These are phyloP conservation scores for Phalanger gymnotis DNA, from an alignment of 2,797 vertebrate species.

Conservation along the genomic window DNA sequence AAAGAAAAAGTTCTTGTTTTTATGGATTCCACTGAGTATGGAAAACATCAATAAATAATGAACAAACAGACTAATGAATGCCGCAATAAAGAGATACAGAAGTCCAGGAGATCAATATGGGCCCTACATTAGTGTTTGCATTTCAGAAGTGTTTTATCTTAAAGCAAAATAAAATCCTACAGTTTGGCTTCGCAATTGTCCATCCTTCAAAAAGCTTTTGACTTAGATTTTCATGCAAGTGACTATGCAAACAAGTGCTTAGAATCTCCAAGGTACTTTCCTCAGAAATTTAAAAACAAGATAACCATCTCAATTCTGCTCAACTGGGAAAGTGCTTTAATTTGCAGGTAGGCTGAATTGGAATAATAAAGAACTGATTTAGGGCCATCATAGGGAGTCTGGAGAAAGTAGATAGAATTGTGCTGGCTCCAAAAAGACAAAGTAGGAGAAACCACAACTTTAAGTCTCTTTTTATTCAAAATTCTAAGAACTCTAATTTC, in stretches of 20 bases:
- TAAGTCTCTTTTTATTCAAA: constrained; percentile 32
- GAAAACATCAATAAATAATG: constrained; percentile 78
- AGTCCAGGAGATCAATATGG: constrained; percentile 75
- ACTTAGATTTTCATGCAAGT: constrained; percentile 49
- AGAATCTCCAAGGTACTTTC: constrained; percentile 37
- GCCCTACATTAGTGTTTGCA: constrained; percentile 64
- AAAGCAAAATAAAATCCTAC: constrained; percentile 55
- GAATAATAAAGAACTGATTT: constrained; percentile 22
- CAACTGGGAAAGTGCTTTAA: not conserved
- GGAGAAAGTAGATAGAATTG: not conserved
- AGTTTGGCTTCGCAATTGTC: constrained; percentile 39
- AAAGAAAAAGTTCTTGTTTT: constrained; percentile 70
- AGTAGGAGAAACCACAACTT: not conserved
- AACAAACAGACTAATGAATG: constrained; percentile 74
- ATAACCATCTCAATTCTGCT: not conserved
- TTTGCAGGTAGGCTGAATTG: constrained; percentile 37
- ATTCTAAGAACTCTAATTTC: constrained; percentile 34
- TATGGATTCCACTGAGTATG: constrained; percentile 55
- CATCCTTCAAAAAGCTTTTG: constrained; percentile 45
- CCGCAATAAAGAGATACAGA: constrained; percentile 76
- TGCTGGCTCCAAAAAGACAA: not conserved
- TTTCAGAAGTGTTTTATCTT: constrained; percentile 68
- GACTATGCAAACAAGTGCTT: not conserved
- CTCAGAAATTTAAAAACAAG: constrained; percentile 66
- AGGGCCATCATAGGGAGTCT: not conserved